These are phyloP conservation scores for Sarcophaga variegata DNA, from an alignment of 2,888 invertebrate species.

Conservation along the genomic window DNA sequence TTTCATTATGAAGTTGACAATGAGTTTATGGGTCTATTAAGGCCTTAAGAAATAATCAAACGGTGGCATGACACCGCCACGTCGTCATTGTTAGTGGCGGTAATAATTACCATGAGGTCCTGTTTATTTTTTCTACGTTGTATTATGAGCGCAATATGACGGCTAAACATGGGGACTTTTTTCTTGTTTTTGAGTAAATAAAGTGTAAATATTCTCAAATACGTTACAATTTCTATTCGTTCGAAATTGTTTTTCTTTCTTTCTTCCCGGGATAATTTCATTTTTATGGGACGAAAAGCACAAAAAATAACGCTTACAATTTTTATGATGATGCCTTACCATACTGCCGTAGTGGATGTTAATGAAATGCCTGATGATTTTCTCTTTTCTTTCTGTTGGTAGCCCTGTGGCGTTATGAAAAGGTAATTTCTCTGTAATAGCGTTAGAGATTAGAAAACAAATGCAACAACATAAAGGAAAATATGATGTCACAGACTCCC, in stretches of 20 bases:
- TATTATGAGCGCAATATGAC: background rate
- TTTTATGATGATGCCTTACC: conserved; percentile 50
- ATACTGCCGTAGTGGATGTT: background rate
- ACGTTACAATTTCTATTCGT: conserved; percentile 38
- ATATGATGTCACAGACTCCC: conserved; percentile 49
- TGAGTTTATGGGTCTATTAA: conserved; percentile 47
- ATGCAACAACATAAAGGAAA: conserved; percentile 23
- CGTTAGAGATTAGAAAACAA: conserved; percentile 37
- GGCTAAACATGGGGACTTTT: conserved; percentile 59
- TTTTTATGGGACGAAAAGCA: conserved; percentile 45
- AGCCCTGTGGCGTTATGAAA: conserved; percentile 63
- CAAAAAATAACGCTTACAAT: background rate
- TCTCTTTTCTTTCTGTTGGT: background rate
- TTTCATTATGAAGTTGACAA: conserved; percentile 77
- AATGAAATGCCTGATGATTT: no score
- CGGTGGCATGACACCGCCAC: background rate
- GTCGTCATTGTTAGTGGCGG: conserved; percentile 68
- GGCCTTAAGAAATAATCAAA: background rate
- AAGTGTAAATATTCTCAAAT: conserved; percentile 58
- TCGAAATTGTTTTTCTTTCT: conserved; percentile 7
- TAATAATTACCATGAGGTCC: conserved; percentile 64
- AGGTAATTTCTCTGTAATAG: conserved; percentile 57
- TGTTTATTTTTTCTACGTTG: background rate
- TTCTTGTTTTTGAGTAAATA: conserved; percentile 44
- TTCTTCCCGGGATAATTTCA: conserved; percentile 45